Percentiles rank a stretch among this genome's conserved stretches.
These are phyloP conservation scores for Machaerirhynchus nigripectus DNA, from an alignment of 2,113 vertebrate species.

Conservation along the genomic window DNA sequence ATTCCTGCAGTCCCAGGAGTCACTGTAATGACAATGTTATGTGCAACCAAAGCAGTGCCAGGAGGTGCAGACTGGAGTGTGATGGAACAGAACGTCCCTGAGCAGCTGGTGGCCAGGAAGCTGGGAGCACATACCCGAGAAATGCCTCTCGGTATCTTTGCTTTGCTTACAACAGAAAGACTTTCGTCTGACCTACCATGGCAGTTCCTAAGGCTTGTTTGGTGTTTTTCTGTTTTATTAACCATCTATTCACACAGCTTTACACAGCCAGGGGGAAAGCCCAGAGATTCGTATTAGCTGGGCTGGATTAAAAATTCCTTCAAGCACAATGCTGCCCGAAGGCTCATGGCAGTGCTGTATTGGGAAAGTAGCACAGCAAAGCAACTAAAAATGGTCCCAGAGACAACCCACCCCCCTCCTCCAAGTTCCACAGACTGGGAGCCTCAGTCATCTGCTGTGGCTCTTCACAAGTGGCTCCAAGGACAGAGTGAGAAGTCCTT, in stretches of 20 bases:
- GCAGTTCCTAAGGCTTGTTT: neutral
- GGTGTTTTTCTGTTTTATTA: neutral
- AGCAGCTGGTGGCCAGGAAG: neutral
- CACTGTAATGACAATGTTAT: neutral
- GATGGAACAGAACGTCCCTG: neutral
- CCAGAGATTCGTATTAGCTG: neutral
- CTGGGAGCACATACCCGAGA: neutral
- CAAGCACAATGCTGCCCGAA: fast-evolving
- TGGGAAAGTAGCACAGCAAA: neutral
- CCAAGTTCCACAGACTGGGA: neutral
- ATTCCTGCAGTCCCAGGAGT: neutral
- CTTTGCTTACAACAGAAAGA: neutral
- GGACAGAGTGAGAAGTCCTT: neutral
- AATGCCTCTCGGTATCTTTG: neutral
- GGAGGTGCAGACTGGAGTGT: neutral
- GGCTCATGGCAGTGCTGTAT: neutral
- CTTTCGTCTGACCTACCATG: neutral
- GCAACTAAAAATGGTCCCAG: neutral
- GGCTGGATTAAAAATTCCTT: neutral
- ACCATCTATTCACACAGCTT: neutral
- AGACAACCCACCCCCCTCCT: fast-evolving
- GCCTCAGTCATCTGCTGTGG: fast-evolving
- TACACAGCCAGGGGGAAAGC: neutral
- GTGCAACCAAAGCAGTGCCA: neutral
- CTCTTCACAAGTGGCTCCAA: neutral